Base-by-base conservation (phyloP, 2,113 vertebrate genomes). In the Oryzias javanicus region DNA sequence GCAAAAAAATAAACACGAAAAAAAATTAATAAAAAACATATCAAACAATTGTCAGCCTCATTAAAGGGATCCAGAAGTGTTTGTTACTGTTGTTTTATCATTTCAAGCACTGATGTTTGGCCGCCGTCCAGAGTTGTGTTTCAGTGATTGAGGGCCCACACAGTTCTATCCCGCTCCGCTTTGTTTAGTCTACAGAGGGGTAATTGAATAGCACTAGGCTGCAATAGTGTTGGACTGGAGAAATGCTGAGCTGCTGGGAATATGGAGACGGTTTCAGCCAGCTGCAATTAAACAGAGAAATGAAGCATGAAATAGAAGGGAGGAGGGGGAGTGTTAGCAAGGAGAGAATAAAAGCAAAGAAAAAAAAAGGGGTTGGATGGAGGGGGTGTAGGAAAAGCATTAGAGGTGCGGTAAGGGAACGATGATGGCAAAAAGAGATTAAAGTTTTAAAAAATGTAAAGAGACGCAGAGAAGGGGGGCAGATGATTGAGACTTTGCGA, bases 201-300 rank as follows among this genome's bases (percentile, higher is more conserved):
- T 88, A 90, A 92, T 87, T 88, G 87, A 89, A 89, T 79, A 81
- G 87, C 69, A 64, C 73, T 46, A 61, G 78, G 70, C 81, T 85
- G 67, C 83, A 69, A 76, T 71, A 85, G 75, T 72, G 66, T 29
- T 70, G 81, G 82, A 85, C 79, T 65, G 85, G 69, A 85, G 76
- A 74, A 83, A 83, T 66, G 83, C 72, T 71, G 77, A 82, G 81
- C 80, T 70, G 68, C 72, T 50, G 80, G 79, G 75, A 75, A 77
- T 78, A 76, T 69, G 68, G 80, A 78, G 85, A 80, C 54, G 75
- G 77, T 66, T 80, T 85, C 86, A 85, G 79, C 84, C 89, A 84
- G 79, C 81, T 84, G 84, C 87, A 91, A 92, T 92, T 92, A 92
- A 90, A 91, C 89, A 76, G 79, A 81, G 85, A 90, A 91, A 90